Conservation (phyloP, 1,140 invertebrate species). For the Panagrolaimus sp. region DNA sequence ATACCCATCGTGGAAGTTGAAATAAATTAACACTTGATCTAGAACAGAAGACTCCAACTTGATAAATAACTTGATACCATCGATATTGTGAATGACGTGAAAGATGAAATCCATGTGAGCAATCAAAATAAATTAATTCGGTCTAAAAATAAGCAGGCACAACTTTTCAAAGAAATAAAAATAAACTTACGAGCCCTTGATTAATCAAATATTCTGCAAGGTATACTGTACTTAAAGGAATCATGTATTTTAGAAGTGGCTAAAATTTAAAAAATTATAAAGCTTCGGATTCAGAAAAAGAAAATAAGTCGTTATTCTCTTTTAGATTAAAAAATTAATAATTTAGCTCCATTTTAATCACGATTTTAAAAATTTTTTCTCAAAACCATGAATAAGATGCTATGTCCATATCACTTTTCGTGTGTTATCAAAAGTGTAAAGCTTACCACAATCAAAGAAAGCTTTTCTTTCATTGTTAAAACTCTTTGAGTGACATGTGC, state of each 20-base stretch:
- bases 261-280: too few species aligned
- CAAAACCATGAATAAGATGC: too few species aligned
- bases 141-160: too few species aligned
- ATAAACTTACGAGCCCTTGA: constrained; percentile 75
- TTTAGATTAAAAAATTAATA: too few species aligned
- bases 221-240: constrained; percentile 74
- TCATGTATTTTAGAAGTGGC: constrained; percentile 70
- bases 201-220: constrained; percentile 85
- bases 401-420: too few species aligned
- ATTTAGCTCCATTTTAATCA: too few species aligned
- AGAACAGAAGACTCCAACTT: constrained; percentile 1
- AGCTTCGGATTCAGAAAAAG: too few species aligned
- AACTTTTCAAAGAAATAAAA: too few species aligned
- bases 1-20: neutral
- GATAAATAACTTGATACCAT: constrained; percentile 9
- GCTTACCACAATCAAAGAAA: constrained; percentile 19
- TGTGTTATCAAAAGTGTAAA: too few species aligned
- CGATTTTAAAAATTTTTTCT: too few species aligned
- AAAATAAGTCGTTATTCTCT: too few species aligned
- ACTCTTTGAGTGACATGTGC: constrained; percentile 2
- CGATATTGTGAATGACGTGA: constrained; percentile 17
- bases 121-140: constrained; percentile 35
- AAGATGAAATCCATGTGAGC: constrained; percentile 41
- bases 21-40: constrained; percentile 13
- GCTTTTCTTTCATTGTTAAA: constrained; percentile 1